phyloP scores from a whole-genome alignment of 2,888 invertebrate genomes.

The Lepidonotus clava region DNA sequence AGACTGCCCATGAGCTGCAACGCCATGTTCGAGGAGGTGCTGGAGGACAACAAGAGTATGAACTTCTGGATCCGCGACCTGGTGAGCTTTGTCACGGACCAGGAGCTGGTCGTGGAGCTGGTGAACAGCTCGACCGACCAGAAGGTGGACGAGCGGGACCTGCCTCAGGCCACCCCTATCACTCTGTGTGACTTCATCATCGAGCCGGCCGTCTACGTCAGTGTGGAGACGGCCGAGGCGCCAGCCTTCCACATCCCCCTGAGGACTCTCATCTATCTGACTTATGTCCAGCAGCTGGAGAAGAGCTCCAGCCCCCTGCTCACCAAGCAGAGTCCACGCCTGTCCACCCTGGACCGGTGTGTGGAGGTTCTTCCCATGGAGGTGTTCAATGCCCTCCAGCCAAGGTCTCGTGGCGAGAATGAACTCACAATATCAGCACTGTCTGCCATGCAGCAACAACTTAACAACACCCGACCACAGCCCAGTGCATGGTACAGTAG shows the following conservation, averaged over 20 bases:
- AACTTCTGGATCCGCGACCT: conserved; percentile 62
- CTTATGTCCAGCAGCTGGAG: conserved; percentile 60
- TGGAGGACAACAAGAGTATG: conserved; percentile 56
- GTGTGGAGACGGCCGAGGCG: conserved; percentile 61
- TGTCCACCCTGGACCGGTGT: conserved; percentile 66
- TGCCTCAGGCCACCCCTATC: conserved; percentile 60
- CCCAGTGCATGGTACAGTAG: conserved; percentile 44
- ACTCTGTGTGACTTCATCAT: conserved; percentile 61
- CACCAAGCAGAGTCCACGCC: conserved; percentile 61
- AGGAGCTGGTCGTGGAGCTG: conserved; percentile 62
- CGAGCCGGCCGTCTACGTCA: conserved; percentile 65
- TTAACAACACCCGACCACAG: conserved; percentile 38
- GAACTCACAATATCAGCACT: conserved; percentile 44
- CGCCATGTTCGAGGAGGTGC: conserved; percentile 64
- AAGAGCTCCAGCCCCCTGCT: conserved; percentile 64
- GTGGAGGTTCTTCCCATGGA: conserved; percentile 63
- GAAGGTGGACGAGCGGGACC: conserved; percentile 56
- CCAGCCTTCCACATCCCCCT: conserved; percentile 67
- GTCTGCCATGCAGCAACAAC: conserved; percentile 48
- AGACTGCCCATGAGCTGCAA: conserved; percentile 57
- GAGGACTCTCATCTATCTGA: conserved; percentile 62
- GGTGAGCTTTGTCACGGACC: conserved; percentile 58
- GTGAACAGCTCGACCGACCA: conserved; percentile 60
- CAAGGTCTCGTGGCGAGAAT: conserved; percentile 39
- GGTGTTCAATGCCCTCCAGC: conserved; percentile 60